Percentiles rank a stretch among this genome's conserved stretches.
Evolutionary conservation across 1,140 invertebrate genomes (phyloP).

Genomic region (Rhynchophorus ferrugineus): DNA sequence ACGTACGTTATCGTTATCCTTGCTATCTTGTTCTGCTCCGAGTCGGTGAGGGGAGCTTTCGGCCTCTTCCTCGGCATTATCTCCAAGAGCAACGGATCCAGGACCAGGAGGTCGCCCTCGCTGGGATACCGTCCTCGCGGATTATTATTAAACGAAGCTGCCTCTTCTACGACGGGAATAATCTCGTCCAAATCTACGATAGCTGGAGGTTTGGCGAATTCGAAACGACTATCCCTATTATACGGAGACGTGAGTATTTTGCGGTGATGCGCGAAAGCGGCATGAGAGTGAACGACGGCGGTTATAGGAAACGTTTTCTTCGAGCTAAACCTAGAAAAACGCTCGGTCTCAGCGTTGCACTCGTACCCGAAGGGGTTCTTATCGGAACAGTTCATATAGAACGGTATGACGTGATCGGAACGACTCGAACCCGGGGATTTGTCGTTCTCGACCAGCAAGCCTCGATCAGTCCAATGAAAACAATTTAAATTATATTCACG

Average conservation of each 20-base stretch:
- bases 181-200: conserved; percentile 34
- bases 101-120: conserved; percentile 37
- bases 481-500: conserved; percentile 16
- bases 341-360: too few relatives aligned
- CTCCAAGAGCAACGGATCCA: conserved; percentile 45
- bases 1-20: conserved; percentile 46
- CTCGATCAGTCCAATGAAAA: conserved; percentile 15
- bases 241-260: conserved; percentile 12
- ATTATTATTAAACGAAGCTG: not conserved
- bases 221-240: conserved; percentile 11
- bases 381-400: too few relatives aligned
- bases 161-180: conserved; percentile 31
- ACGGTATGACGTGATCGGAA: too few relatives aligned
- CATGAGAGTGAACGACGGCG: conserved; percentile 6
- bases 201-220: conserved; percentile 15
- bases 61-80: conserved; percentile 29
- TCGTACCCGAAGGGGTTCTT: too few relatives aligned
- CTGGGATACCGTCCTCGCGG: conserved; percentile 5
- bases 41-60: conserved; percentile 28
- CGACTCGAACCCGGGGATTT: conserved; percentile 6
- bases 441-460: conserved; percentile 16
- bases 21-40: conserved; percentile 44
- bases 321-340: not conserved
- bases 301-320: conserved; percentile 7
- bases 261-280: conserved; percentile 4